Evolutionary conservation across 2,797 vertebrate species (phyloP), one percentile per base, ranked within the genome.

Genomic region (Odontamblyopus lacepedii): DNA sequence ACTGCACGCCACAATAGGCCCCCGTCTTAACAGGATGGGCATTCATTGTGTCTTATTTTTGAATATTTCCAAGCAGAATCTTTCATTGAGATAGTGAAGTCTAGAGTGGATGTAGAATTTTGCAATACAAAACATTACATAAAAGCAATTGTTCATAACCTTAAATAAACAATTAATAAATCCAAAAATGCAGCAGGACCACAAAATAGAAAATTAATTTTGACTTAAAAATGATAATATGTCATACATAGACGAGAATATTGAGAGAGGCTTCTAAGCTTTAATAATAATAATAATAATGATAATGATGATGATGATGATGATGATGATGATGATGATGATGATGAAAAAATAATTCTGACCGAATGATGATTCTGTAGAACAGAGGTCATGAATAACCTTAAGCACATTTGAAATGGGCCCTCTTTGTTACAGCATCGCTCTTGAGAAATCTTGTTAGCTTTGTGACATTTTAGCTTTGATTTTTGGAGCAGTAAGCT

Each of bases 401-500:
- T 69, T 50, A 18, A 35, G n/a, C 15, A 56, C 56, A 73, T 55
- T 26, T 68, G 15, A 59, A 19, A 56, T 23, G 50, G 50, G 29
- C 50, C 29, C 9, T n/a, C 5, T 19, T 6, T 61, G 67, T 35
- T 32, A 38, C 7, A 6, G 27, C 4, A 6, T 35, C 44, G 66
- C 51, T 67, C 51, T 7, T n/a, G 15, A 48, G n/a, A 67, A 56
- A 23, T 68, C 27, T n/a, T 67, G 50, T 29, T 26, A 19, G 8
- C 32, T 61, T 67, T 76, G 53, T 35, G 12, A 78, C 8, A 66
- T n/a, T 19, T 16, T 50, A 67, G 7, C 11, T 44, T 16, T 35
- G 18, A 50, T 51, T 30, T 53, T n/a, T 72, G 44, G 50, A 72
- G 27, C 65, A 19, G 29, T 74, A 38, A 67, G 69, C 60, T 63